Conservation (phyloP, 1,140 invertebrate genomes). For the Thereuonema tuberculata region DNA sequence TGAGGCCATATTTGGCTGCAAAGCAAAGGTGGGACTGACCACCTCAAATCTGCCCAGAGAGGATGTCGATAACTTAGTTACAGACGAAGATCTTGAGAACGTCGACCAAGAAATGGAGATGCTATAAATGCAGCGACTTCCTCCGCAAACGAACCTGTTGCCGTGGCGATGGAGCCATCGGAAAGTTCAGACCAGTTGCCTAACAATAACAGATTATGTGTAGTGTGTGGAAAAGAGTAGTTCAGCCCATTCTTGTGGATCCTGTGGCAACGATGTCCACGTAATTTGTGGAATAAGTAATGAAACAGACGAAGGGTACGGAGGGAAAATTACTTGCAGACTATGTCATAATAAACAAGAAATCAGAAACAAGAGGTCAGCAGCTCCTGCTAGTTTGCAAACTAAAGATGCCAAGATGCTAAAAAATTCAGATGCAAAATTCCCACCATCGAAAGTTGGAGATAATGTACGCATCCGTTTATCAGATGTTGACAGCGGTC, state of each 20-base stretch:
- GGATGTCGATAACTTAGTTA: no score
- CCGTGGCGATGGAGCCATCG: no score
- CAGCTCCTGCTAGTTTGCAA: slow-evolving; percentile 9
- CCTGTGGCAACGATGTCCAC: background rate
- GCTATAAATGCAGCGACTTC: no score
- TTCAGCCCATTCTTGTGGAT: slow-evolving; percentile 6
- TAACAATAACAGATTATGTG: no score
- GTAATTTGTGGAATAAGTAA: slow-evolving; percentile 4
- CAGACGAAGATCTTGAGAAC: no score
- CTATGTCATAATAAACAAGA: slow-evolving; percentile 11
- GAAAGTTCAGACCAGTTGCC: no score
- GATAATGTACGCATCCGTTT: background rate
- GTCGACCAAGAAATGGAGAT: no score
- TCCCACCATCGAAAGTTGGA: slow-evolving; percentile 2
- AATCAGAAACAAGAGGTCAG: slow-evolving; percentile 12
- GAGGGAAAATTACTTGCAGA: slow-evolving; percentile 11
- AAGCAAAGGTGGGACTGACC: no score
- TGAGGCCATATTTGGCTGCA: no score
- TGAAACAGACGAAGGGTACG: slow-evolving; percentile 6
- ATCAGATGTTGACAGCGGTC: background rate
- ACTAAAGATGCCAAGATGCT: slow-evolving; percentile 9
- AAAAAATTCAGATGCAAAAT: no score
- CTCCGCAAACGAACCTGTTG: no score
- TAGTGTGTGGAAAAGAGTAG: background rate
- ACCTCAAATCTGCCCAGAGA: no score